These are phyloP conservation scores for Echinarachnius parma DNA, from an alignment of 53 echinoderm and acorn worm species.

Conservation along the genomic window DNA sequence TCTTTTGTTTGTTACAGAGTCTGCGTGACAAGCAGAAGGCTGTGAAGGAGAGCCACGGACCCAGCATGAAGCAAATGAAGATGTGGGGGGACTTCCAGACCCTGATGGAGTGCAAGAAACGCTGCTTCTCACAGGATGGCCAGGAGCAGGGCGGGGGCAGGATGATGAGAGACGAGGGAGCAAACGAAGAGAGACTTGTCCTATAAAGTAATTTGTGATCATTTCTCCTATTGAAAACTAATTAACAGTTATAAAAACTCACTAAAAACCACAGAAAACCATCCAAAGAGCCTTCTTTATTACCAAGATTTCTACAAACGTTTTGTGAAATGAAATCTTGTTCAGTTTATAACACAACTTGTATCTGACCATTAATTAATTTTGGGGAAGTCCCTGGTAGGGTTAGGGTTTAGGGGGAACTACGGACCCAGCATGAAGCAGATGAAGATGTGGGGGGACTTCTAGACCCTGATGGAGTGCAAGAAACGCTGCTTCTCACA, in stretches of 20 bases:
- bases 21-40: slow-evolving; percentile 93
- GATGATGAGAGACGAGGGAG: slow-evolving; percentile 60
- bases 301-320: too few species aligned
- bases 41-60: slow-evolving; percentile 93
- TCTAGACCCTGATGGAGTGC: slow-evolving; percentile 89
- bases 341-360: too few species aligned
- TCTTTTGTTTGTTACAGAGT: slow-evolving; percentile 68
- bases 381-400: too few species aligned
- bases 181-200: slow-evolving; percentile 83
- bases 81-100: slow-evolving; percentile 97
- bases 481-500: slow-evolving; percentile 79
- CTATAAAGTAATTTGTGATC: too few species aligned
- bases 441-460: slow-evolving; percentile 99
- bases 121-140: slow-evolving; percentile 59
- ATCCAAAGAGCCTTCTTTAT: too few species aligned
- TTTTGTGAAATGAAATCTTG: too few species aligned
- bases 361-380: too few species aligned
- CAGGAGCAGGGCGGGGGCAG: slow-evolving; percentile 45
- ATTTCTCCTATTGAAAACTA: too few species aligned
- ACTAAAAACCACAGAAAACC: too few species aligned
- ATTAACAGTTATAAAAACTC: too few species aligned
- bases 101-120: slow-evolving; percentile 95
- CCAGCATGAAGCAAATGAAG: slow-evolving; percentile 99
- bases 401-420: too few species aligned
- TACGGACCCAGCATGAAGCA: slow-evolving; percentile 99